Conservation (phyloP, 2,797 vertebrate genomes). For the Periparus ater region DNA sequence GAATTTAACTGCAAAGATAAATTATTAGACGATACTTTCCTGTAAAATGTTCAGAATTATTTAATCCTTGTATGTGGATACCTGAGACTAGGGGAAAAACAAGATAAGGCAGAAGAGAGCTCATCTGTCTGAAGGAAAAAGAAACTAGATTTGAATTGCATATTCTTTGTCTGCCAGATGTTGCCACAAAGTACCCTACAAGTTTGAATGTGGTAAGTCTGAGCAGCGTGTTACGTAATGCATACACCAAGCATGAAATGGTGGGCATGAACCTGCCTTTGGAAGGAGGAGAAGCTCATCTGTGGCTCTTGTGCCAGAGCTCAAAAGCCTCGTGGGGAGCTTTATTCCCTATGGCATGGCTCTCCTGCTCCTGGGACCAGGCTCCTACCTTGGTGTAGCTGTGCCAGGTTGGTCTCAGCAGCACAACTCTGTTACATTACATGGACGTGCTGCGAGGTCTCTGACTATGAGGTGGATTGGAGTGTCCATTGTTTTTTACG, state of each 20-base stretch:
- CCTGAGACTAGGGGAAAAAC: neutral
- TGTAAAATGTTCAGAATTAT: neutral
- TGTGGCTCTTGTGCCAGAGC: neutral
- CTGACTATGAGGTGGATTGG: neutral
- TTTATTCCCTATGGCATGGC: neutral
- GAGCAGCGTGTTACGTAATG: neutral
- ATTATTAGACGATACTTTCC: neutral
- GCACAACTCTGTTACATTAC: accelerated
- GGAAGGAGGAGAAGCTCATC: neutral
- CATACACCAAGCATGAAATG: neutral
- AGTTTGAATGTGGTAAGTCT: neutral
- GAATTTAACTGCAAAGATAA: neutral
- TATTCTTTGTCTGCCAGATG: neutral
- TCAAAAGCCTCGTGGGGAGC: accelerated
- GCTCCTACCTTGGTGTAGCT: neutral
- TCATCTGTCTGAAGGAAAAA: neutral
- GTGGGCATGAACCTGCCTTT: neutral
- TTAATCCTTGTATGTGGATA: neutral
- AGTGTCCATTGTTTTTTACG: neutral
- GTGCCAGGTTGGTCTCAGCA: neutral
- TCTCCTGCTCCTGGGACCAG: neutral
- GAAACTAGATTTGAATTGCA: neutral
- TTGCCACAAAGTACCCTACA: neutral
- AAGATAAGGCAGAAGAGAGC: neutral
- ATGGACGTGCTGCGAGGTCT: neutral